These are phyloP conservation scores for Ceratina calcarata DNA, from an alignment of 1,140 invertebrate species.

Conservation along the genomic window DNA sequence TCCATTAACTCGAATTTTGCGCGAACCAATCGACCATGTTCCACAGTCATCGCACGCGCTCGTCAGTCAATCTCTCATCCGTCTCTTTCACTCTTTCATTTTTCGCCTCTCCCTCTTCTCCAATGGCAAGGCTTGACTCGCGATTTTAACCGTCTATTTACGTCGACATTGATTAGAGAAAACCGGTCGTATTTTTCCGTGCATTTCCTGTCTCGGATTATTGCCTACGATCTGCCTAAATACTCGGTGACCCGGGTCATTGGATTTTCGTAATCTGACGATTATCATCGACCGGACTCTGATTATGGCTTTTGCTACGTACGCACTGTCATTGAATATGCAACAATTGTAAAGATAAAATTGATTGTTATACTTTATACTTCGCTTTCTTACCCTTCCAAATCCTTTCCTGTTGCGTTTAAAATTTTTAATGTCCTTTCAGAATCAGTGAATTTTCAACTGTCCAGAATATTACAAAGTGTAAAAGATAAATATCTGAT, in stretches of 20 bases:
- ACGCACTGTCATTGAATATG: no score
- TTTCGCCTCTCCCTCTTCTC: no score
- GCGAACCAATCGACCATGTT: conserved; percentile 63
- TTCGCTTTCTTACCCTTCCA: no score
- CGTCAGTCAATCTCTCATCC: conserved; percentile 44
- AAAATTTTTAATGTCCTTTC: no score
- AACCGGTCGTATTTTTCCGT: neutral
- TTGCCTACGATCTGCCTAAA: conserved; percentile 3
- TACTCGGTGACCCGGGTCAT: conserved; percentile 19
- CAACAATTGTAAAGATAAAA: no score
- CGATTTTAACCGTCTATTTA: conserved; percentile 32
- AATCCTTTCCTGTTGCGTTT: no score
- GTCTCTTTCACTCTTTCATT: conserved; percentile 25
- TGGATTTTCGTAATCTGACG: conserved; percentile 23
- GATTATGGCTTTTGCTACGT: no score
- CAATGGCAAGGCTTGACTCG: neutral
- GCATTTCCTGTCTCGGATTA: neutral
- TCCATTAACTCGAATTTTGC: conserved; percentile 68
- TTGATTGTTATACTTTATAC: no score
- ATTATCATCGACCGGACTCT: conserved; percentile 6
- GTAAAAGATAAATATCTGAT: no score
- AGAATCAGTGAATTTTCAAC: no score
- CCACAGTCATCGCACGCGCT: conserved; percentile 51
- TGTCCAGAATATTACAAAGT: no score
- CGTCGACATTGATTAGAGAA: neutral